phyloP scores from a whole-genome alignment of 2,888 invertebrate genomes.

The Junonia oenone region DNA sequence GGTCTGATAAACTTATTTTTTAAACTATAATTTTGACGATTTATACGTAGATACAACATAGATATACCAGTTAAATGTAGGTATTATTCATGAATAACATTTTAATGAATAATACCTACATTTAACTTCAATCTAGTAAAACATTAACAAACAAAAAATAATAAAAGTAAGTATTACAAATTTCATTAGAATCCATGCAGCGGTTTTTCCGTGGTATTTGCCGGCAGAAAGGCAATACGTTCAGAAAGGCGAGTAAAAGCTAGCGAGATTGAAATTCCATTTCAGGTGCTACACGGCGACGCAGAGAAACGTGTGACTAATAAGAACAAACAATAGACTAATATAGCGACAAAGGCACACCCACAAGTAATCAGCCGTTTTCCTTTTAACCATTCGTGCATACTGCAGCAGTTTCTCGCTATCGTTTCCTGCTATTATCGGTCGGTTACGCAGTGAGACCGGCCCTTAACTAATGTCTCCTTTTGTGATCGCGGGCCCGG shows the following conservation, averaged over 20 bases:
- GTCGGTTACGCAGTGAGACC: slow-evolving; percentile 54
- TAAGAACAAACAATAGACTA: slow-evolving; percentile 18
- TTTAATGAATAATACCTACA: no score
- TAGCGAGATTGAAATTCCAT: neutral
- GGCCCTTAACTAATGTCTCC: slow-evolving; percentile 73
- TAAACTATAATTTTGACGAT: no score
- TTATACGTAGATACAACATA: no score
- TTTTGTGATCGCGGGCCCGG: slow-evolving; percentile 63
- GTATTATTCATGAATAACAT: no score
- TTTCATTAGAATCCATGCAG: no score
- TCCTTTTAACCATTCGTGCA: slow-evolving; percentile 38
- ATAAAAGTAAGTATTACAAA: no score
- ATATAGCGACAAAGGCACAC: slow-evolving; percentile 13
- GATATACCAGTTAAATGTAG: no score
- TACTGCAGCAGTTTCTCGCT: slow-evolving; percentile 58
- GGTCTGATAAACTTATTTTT: no score
- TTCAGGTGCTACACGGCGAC: neutral
- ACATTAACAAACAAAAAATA: no score
- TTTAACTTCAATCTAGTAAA: no score
- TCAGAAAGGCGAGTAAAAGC: neutral
- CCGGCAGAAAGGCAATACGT: neutral
- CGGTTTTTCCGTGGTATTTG: neutral
- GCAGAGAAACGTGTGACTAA: slow-evolving; percentile 12
- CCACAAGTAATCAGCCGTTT: slow-evolving; percentile 23
- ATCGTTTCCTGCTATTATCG: slow-evolving; percentile 70